Conservation (phyloP, 2,888 invertebrate genomes). For the Agrotis exclamationis region DNA sequence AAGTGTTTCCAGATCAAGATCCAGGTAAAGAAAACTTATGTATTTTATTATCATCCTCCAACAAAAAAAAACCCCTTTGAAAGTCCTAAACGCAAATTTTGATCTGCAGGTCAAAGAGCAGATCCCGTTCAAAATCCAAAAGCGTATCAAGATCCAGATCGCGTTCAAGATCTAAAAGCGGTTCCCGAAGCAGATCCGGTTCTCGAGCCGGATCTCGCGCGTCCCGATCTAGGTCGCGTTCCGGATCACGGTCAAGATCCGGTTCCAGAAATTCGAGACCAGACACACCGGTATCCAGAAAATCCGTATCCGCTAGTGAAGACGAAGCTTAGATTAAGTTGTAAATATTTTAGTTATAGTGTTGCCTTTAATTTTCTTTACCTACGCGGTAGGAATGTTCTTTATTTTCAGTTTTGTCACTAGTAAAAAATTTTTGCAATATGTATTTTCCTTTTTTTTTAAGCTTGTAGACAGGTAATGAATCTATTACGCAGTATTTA, state of each 20-base stretch:
- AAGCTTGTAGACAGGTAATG: background rate
- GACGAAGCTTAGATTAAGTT: slow-evolving; percentile 81
- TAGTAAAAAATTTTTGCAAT: slow-evolving; percentile 12
- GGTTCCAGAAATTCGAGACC: slow-evolving; percentile 86
- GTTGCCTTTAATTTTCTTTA: slow-evolving; percentile 52
- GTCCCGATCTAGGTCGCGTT: slow-evolving; percentile 84
- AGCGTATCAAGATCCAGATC: slow-evolving; percentile 75
- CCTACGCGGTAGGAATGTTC: slow-evolving; percentile 46
- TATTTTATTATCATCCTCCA: too few relatives aligned
- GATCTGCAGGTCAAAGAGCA: slow-evolving; percentile 66
- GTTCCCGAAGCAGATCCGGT: slow-evolving; percentile 66
- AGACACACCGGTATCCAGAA: slow-evolving; percentile 91
- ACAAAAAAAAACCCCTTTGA: background rate
- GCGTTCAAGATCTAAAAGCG: slow-evolving; percentile 74
- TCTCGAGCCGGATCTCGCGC: slow-evolving; percentile 81
- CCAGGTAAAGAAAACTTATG: slow-evolving; percentile 70
- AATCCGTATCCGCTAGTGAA: slow-evolving; percentile 92
- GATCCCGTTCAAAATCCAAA: slow-evolving; percentile 70
- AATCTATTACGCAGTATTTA: slow-evolving; percentile 6
- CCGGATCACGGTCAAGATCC: slow-evolving; percentile 82
- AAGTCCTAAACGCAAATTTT: slow-evolving; percentile 55
- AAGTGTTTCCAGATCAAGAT: slow-evolving; percentile 74
- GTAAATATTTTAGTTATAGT: slow-evolving; percentile 63
- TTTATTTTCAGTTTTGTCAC: slow-evolving; percentile 34
- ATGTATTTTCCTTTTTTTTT: slow-evolving; percentile 32